Evolutionary conservation across 35 echinoderm and acorn worm genomes (phyloP), one percentile per base, ranked within the genome.

Genomic region (Nesometra sesokonis): DNA sequence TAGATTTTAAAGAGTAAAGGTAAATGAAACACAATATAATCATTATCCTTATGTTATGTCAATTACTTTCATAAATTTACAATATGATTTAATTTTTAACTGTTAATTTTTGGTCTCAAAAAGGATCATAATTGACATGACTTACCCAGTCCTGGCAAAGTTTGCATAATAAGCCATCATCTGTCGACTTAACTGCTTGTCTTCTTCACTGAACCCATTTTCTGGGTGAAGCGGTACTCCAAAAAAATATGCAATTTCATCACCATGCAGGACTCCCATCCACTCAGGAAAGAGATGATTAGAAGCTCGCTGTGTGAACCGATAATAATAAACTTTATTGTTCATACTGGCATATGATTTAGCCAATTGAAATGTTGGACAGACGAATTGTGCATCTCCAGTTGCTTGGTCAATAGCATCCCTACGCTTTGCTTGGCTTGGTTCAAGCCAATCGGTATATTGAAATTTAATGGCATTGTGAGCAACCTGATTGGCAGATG

Each of bases 191-290:
- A 98, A 43, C 9, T 23, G 35, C 38, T 89, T 88, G 23, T 98
- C 95, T 34, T 83, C 76, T 1, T 89, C 35, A 30, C 83, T 89
- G 52, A 89, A 98, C 4, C 85, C 88, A 17, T 77, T 33, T 40
- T 87, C 46, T n/a, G 86, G 30, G 34, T 94, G 52, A 11, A 98
- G 85, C 17, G 95, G 95, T 82, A 89, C 78, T 13, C 95, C 95
- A 77, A 98, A 98, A 30, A 91, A 57, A 82, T 89, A 98, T 32
- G 89, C 86, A 67, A 98, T 94, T 37, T 98, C 95, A 89, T 98
- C 95, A 27, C 92, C 95, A 80, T 98, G 95, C 31, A 98, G 85
- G 23, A 98, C 95, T 0, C 95, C 95, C 95, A 98, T 98, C 95
- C 95, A 98, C 33, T 91, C 95, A 3, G 92, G 79, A 86, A 90